Conservation (phyloP, 2,797 vertebrate species). For the Neosilurus mollespiculum region DNA sequence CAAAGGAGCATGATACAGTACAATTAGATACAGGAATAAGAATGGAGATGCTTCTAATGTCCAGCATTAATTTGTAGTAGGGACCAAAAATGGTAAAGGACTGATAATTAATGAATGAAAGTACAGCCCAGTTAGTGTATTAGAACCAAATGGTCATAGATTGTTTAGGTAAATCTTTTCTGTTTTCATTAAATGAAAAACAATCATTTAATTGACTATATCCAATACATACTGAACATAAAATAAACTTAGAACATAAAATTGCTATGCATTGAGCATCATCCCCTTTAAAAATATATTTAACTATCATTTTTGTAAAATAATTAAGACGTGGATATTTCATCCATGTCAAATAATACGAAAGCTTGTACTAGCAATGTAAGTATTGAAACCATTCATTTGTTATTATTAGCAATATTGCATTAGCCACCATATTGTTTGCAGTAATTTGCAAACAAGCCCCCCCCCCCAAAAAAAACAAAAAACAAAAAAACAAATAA, state of each 20-base stretch:
- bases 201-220: constrained; percentile 3
- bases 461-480: neutral
- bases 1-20: neutral
- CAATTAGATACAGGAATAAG: neutral
- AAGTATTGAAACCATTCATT: neutral
- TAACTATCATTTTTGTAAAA: neutral
- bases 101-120: neutral
- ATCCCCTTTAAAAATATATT: neutral
- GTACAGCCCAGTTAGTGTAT: neutral
- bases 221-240: neutral
- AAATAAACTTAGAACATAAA: neutral
- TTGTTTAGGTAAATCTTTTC: neutral
- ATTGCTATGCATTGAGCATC: neutral
- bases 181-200: neutral
- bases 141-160: neutral
- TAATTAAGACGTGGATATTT: neutral
- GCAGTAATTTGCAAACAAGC: neutral
- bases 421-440: neutral
- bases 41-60: constrained; percentile 4
- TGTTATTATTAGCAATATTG: neutral
- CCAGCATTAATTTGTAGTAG: constrained; percentile 8
- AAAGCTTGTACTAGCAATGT: neutral
- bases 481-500: too few species aligned
- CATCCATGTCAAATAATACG: neutral
- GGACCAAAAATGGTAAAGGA: neutral